phyloP scores from a whole-genome alignment of 2,113 vertebrate genomes.

The Lagopus muta region DNA sequence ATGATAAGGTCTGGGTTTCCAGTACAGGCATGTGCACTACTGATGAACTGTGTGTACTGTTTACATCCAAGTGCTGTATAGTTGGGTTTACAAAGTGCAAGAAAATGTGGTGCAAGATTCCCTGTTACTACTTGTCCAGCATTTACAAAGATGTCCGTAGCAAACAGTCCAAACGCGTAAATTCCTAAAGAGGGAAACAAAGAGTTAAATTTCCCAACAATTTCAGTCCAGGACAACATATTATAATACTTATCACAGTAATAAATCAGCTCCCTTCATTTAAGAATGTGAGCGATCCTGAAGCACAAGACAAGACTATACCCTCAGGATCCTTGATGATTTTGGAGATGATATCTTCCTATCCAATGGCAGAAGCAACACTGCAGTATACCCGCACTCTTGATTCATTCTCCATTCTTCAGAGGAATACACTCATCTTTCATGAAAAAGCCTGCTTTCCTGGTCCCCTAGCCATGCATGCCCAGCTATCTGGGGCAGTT shows the following conservation, averaged over 20 bases:
- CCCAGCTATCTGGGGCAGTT: neutral
- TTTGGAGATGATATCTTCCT: neutral
- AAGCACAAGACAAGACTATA: neutral
- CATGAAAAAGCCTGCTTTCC: neutral
- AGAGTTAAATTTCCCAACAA: constrained; percentile 30
- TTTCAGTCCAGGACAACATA: neutral
- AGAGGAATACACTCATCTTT: fast-evolving
- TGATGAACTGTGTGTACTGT: constrained; percentile 94
- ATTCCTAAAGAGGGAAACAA: constrained; percentile 85
- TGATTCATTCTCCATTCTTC: neutral
- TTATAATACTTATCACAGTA: neutral
- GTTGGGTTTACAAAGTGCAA: constrained; percentile 97
- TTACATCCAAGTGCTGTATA: constrained; percentile 96
- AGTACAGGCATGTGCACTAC: constrained; percentile 92
- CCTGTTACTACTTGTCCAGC: constrained; percentile 98
- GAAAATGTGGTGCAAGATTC: constrained; percentile 95
- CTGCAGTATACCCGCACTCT: fast-evolving
- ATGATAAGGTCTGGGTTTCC: constrained; percentile 93
- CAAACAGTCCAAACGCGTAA: constrained; percentile 96
- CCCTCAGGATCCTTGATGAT: fast-evolving
- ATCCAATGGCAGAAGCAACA: neutral
- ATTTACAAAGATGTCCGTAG: constrained; percentile 98
- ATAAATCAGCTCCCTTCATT: neutral
- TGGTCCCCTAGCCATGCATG: too few species aligned
- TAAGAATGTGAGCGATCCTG: neutral